Evolutionary conservation across 92 coral and sea anemone genomes (phyloP), one percentile per base, ranked within the genome.

Genomic region (Bergia puertoricense): DNA sequence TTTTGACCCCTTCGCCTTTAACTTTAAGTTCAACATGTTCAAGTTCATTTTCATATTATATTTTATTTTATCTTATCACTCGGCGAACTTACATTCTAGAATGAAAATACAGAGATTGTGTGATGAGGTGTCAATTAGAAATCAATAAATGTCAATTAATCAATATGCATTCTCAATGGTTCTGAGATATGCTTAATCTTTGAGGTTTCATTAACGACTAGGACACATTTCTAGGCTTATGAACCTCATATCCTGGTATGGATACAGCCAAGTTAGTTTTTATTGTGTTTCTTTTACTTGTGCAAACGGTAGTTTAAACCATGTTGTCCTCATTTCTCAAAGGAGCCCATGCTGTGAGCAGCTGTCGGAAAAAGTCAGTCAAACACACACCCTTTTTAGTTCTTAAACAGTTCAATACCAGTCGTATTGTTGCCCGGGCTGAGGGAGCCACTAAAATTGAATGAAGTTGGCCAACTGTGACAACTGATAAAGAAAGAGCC

Each of bases 401-500:
- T 69, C 41, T 16, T 9, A 9, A 84, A 84, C 87, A 84, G 72
- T 84, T 84, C 56, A 45, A 15, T 37, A 84, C 87, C 87, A 46
- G 87, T n/a, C 56, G 68, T 43, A 69, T 72, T 71, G 77, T 79
- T 37, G 66, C 62, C 62, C 16, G 65, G 22, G 80, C 30, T 7
- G 37, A 46, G 65, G 67, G 39, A 22, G 50, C 16, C 20, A 79
- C 43, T 20, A 46, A 46, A 46, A 71, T n/a, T 84, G 87, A 84
- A 84, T 69, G 30, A 67, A 30, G 23, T 56, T 69, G 67, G 4
- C 66, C 67, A 71, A 20, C 79, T 84, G 79, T 84, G 86, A 68
- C 86, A 42, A 3, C 14, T 22, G 38, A 23, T 42, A 51, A 38
- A 48, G 62, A 80, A 37, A 80, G 38, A 56, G n/a, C 30, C 6